These are phyloP conservation scores for Myotis planiceps DNA, from an alignment of 2,797 vertebrate species.

Conservation along the genomic window DNA sequence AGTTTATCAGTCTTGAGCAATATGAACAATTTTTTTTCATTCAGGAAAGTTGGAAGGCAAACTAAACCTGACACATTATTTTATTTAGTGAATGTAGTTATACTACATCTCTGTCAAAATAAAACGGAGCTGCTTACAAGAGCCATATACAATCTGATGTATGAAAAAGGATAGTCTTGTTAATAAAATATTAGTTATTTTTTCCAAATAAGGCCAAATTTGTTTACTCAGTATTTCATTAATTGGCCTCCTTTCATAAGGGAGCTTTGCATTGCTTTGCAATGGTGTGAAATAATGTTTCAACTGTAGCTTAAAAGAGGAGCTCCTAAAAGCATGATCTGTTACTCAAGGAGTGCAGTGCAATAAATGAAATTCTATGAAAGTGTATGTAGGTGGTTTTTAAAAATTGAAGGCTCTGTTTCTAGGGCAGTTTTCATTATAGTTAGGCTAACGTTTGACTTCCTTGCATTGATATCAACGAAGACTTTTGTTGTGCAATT, in stretches of 20 bases:
- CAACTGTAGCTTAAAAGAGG: not conserved
- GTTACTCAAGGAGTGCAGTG: not conserved
- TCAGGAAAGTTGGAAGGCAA: not conserved
- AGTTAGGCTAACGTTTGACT: not conserved
- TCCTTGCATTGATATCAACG: not conserved
- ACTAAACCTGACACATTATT: constrained; percentile 1
- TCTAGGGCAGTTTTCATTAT: not conserved
- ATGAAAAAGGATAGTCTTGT: not conserved
- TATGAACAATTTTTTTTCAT: not conserved
- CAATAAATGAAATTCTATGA: not conserved
- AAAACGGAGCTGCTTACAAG: not conserved
- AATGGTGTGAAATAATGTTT: constrained; percentile 15
- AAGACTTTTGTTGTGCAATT: not conserved
- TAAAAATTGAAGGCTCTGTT: not conserved
- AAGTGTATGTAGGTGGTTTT: not conserved
- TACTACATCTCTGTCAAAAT: constrained; percentile 29
- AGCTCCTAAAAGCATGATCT: not conserved
- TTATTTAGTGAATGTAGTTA: constrained; percentile 49
- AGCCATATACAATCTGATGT: not conserved
- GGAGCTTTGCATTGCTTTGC: not conserved
- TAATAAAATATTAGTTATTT: not conserved
- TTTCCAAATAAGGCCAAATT: constrained; percentile 29
- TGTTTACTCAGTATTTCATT: constrained; percentile 17
- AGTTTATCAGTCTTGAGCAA: not conserved
- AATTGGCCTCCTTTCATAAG: constrained; percentile 13